A percentile compares a stretch with the other conserved stretches of the same genome.
phyloP scores from a whole-genome alignment of 2,113 vertebrate species.

The Etheostoma cragini region DNA sequence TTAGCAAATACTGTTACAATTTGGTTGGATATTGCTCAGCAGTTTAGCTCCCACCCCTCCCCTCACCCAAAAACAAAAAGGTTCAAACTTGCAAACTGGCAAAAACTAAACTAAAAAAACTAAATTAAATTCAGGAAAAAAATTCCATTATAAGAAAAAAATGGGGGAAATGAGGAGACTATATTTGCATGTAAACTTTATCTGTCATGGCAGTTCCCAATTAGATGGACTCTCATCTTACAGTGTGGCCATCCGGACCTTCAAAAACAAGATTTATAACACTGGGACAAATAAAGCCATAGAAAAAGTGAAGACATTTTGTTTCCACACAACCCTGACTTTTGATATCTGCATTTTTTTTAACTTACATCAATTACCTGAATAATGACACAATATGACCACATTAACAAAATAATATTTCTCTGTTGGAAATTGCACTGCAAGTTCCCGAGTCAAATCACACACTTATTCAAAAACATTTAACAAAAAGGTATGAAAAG shows the following conservation, averaged over 20 bases:
- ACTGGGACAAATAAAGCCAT: conserved; percentile 73
- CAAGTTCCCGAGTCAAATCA: conserved; percentile 88
- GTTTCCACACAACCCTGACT: conserved; percentile 77
- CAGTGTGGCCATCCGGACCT: conserved; percentile 65
- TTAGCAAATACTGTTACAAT: conserved; percentile 72
- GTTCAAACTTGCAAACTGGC: conserved; percentile 54
- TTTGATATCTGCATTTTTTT: conserved; percentile 72
- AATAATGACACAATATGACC: conserved; percentile 70
- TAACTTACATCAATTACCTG: conserved; percentile 76
- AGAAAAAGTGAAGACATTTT: conserved; percentile 60
- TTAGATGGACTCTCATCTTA: conserved; percentile 58
- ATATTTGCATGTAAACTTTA: conserved; percentile 74
- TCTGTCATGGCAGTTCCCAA: conserved; percentile 69
- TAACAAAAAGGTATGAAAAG: conserved; percentile 73
- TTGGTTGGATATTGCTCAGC: conserved; percentile 77
- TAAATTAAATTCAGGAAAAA: background rate
- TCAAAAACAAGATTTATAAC: conserved; percentile 52
- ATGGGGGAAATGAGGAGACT: conserved; percentile 30
- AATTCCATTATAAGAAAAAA: conserved; percentile 1
- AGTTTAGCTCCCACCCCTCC: conserved; percentile 54
- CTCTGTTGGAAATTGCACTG: conserved; percentile 85
- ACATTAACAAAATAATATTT: conserved; percentile 73
- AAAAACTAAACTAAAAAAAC: conserved; percentile 12
- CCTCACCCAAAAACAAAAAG: conserved; percentile 31
- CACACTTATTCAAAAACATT: conserved; percentile 72